phyloP scores from a whole-genome alignment of 1,140 invertebrate genomes.

The Drosophila littoralis region DNA sequence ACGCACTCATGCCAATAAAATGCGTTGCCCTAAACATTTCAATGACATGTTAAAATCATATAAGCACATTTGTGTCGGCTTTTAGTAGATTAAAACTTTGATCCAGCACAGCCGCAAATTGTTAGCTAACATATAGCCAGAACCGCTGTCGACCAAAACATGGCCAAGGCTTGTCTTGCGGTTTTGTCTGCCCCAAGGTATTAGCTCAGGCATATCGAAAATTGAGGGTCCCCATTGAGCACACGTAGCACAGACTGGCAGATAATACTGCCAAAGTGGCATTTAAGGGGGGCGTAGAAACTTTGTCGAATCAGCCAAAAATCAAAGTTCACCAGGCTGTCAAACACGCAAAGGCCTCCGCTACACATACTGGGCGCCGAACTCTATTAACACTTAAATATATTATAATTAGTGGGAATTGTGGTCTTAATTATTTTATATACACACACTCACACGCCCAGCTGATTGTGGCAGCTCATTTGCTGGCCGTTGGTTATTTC shows the following conservation, averaged over 20 bases:
- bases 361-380: neutral
- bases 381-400: slow-evolving; percentile 53
- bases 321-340: slow-evolving; percentile 21
- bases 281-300: slow-evolving; percentile 12
- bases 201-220: neutral
- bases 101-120: slow-evolving; percentile 44
- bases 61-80: slow-evolving; percentile 59
- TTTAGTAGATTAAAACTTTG: slow-evolving; percentile 77
- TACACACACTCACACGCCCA: slow-evolving; percentile 5
- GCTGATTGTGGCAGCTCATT: slow-evolving; percentile 53
- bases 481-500: slow-evolving; percentile 66
- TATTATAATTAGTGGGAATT: slow-evolving; percentile 45
- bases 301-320: slow-evolving; percentile 1
- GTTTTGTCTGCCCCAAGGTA: neutral
- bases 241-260: neutral
- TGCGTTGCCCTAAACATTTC: slow-evolving; percentile 32
- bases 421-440: slow-evolving; percentile 45
- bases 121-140: slow-evolving; percentile 8
- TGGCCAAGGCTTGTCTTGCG: neutral
- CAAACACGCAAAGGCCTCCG: slow-evolving; percentile 13
- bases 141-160: neutral
- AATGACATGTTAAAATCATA: slow-evolving; percentile 55
- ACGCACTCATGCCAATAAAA: neutral
- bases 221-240: slow-evolving; percentile 6
- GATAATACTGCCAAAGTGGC: slow-evolving; percentile 11